Evolutionary conservation across 2,888 invertebrate species (phyloP), one percentile per base, ranked within the genome.

Genomic region (Eupelmus urozonus): DNA sequence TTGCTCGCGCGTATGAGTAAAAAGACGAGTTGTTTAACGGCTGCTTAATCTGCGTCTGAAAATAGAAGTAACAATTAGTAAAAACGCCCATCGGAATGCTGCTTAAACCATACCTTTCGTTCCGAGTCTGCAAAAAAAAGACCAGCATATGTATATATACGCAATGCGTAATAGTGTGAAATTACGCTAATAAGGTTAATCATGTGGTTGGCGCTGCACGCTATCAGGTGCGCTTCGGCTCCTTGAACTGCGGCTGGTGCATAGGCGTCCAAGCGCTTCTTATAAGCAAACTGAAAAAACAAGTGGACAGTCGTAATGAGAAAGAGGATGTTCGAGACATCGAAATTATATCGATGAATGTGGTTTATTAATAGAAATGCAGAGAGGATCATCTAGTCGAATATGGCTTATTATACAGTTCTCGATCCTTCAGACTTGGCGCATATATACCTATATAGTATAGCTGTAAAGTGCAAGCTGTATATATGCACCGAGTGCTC

Each of bases 331-430:
- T 20, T 4, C 53, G 20, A 53, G 53, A 11, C 20, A 53, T 4
- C 11, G 16, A n/a, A 11, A 49, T 49, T 16, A 16, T 49, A 11
- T 2, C 2, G 53, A 53, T 7, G 20, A 18, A n/a, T n/a, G n/a
- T n/a, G n/a, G n/a, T n/a, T 53, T 53, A 53, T 53, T 53, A 53
- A 53, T 53, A 20, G 53, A 53, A 53, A 53, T 53, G 53, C 53
- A 53, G n/a, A 20, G 53, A 20, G 18, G 11, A 53, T 53, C 53
- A 20, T 53, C 20, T 20, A 53, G 20, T 16, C 29, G 18, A 34
- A 60, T 18, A 9, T n/a, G n/a, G n/a, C n/a, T n/a, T n/a, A n/a
- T n/a, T n/a, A n/a, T n/a, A n/a, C n/a, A n/a, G n/a, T n/a, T n/a
- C 23, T 0, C 63, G 25, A 7, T 16, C 42, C 23, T 69, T 34